Evolutionary conservation across 2,888 invertebrate genomes (phyloP).

Genomic region (Parasteatoda lunata): DNA sequence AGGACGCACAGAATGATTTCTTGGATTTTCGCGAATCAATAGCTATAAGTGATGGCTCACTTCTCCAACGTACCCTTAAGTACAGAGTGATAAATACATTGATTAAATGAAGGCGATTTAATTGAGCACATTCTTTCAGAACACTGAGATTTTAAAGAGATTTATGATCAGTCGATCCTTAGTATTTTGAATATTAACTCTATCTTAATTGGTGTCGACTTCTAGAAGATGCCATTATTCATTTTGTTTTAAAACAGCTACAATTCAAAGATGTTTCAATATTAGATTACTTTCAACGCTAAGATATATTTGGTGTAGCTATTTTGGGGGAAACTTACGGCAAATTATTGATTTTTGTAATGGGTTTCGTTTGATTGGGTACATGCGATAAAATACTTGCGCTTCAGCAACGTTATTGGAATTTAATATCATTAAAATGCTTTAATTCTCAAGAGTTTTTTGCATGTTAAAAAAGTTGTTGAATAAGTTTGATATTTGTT

Average conservation of each 20-base stretch:
- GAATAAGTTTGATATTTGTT: no score
- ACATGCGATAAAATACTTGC: no score
- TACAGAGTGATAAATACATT: slow-evolving; percentile 53
- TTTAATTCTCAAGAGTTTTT: no score
- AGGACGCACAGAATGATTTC: background rate
- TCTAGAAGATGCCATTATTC: slow-evolving; percentile 21
- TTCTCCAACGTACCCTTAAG: slow-evolving; percentile 12
- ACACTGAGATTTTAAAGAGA: slow-evolving; percentile 16
- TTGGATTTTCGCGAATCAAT: slow-evolving; percentile 36
- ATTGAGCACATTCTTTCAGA: slow-evolving; percentile 50
- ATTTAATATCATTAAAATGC: no score
- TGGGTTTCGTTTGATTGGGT: no score
- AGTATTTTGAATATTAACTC: slow-evolving; percentile 39
- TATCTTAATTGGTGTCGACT: slow-evolving; percentile 36
- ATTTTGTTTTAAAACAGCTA: slow-evolving; percentile 1
- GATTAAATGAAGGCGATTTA: slow-evolving; percentile 56
- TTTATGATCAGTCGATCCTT: slow-evolving; percentile 31
- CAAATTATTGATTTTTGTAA: no score
- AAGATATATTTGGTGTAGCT: no score
- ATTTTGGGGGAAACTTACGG: no score
- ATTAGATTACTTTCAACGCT: background rate
- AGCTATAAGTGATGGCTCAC: slow-evolving; percentile 45
- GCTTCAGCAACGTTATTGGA: no score
- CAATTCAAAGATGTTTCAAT: background rate
- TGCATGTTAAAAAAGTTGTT: no score